These are phyloP conservation scores for Thymelicus lineola DNA, from an alignment of 2,888 invertebrate species.

Conservation along the genomic window DNA sequence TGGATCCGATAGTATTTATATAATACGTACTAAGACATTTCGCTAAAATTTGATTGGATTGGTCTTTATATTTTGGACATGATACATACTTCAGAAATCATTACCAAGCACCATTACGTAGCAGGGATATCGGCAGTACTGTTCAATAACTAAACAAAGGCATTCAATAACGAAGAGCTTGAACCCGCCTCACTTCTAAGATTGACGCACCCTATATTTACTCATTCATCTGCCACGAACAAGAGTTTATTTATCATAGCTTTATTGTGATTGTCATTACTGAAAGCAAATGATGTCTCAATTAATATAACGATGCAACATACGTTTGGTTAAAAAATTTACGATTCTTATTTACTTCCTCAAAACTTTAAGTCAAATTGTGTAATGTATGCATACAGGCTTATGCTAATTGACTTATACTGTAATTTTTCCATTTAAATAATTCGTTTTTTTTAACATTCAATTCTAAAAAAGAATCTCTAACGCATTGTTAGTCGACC, in stretches of 20 bases:
- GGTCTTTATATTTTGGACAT: neutral
- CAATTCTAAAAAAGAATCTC: neutral
- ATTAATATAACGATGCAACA: neutral
- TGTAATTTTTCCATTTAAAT: no score
- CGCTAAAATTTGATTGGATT: no score
- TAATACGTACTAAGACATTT: no score
- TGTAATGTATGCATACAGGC: no score
- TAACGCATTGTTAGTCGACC: constrained; percentile 5
- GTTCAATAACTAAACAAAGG: constrained; percentile 11
- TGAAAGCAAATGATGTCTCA: neutral
- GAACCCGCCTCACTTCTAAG: constrained; percentile 18
- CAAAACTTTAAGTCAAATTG: no score
- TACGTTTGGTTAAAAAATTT: no score
- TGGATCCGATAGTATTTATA: no score
- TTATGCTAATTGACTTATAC: no score
- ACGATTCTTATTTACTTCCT: no score
- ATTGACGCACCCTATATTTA: constrained; percentile 30
- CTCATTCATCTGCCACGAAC: constrained; percentile 16
- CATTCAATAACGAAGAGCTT: constrained; percentile 19
- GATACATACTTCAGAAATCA: neutral
- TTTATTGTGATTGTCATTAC: constrained; percentile 11
- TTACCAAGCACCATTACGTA: constrained; percentile 4
- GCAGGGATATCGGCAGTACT: neutral
- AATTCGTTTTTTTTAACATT: neutral
- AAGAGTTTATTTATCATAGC: constrained; percentile 12